Percentiles rank a stretch among this genome's conserved stretches.
Conservation (phyloP, 2,888 invertebrate species). For the Cheiracanthium punctorium region DNA sequence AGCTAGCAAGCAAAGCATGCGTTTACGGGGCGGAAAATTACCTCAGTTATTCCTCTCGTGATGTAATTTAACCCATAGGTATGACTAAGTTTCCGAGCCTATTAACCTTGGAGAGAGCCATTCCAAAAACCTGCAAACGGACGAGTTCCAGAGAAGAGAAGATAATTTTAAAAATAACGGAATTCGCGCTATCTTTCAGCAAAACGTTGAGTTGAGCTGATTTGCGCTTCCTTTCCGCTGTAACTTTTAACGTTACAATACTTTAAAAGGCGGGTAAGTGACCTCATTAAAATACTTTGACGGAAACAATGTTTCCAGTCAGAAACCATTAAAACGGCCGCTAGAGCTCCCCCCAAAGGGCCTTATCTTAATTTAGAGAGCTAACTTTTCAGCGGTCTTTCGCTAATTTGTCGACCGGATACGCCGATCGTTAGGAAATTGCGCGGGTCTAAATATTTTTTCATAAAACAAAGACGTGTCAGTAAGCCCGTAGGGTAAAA, state of each 20-base stretch:
- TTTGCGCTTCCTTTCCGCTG: background rate
- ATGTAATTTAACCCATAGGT: too few species aligned
- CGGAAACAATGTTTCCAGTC: constrained; percentile 10
- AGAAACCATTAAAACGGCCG: background rate
- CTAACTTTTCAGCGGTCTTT: background rate
- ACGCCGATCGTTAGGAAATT: constrained; percentile 1
- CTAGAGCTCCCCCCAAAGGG: background rate
- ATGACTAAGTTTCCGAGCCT: too few species aligned
- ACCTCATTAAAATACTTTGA: constrained; percentile 9
- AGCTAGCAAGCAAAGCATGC: too few species aligned
- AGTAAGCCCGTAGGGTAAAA: too few species aligned
- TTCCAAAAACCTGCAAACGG: too few species aligned
- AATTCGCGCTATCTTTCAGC: background rate
- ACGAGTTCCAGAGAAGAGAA: too few species aligned
- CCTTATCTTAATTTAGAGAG: constrained; percentile 15
- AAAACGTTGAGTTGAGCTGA: background rate
- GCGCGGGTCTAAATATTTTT: constrained; percentile 1
- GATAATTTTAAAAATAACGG: too few species aligned
- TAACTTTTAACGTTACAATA: background rate
- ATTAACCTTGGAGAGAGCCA: too few species aligned
- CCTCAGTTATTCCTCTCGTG: too few species aligned
- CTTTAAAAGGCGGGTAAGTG: background rate
- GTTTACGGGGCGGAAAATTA: too few species aligned
- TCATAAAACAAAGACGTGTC: background rate
- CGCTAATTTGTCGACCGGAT: constrained; percentile 11